These are phyloP conservation scores for Lophotriccus pileatus DNA, from an alignment of 2,797 vertebrate species.

Conservation along the genomic window DNA sequence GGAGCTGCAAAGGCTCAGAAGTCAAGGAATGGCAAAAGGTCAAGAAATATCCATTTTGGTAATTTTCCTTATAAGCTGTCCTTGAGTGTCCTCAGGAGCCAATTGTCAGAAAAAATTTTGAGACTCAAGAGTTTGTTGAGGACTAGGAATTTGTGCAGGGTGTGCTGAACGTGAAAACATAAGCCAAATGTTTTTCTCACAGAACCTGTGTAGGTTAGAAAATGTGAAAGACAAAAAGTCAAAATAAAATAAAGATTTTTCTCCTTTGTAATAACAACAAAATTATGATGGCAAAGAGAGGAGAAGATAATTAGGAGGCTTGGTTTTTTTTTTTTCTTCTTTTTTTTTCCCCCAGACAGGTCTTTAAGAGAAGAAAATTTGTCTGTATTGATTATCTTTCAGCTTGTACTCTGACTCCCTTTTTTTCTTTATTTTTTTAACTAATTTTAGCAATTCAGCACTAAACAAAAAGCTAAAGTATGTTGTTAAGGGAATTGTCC, in stretches of 20 bases:
- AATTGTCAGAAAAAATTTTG: too few species aligned
- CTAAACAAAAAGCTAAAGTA: neutral
- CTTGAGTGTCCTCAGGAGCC: too few species aligned
- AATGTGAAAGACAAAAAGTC: neutral
- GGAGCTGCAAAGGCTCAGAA: too few species aligned
- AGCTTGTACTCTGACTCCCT: neutral
- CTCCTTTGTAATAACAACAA: neutral
- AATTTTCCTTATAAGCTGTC: too few species aligned
- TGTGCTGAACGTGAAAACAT: neutral
- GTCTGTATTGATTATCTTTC: neutral
- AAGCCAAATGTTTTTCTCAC: neutral
- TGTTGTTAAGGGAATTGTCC: neutral
- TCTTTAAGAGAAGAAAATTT: neutral
- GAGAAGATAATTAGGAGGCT: neutral
- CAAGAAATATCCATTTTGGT: too few species aligned
- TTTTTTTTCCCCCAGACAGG: too few species aligned
- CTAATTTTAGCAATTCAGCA: neutral
- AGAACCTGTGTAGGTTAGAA: neutral
- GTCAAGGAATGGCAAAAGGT: too few species aligned
- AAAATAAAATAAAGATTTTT: neutral
- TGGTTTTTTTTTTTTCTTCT: too few species aligned
- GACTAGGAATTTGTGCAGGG: neutral
- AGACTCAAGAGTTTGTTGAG: too few species aligned
- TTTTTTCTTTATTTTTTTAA: neutral
- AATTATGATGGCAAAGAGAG: neutral